Conservation (phyloP, 2,888 invertebrate species). For the Axea sp. region DNA sequence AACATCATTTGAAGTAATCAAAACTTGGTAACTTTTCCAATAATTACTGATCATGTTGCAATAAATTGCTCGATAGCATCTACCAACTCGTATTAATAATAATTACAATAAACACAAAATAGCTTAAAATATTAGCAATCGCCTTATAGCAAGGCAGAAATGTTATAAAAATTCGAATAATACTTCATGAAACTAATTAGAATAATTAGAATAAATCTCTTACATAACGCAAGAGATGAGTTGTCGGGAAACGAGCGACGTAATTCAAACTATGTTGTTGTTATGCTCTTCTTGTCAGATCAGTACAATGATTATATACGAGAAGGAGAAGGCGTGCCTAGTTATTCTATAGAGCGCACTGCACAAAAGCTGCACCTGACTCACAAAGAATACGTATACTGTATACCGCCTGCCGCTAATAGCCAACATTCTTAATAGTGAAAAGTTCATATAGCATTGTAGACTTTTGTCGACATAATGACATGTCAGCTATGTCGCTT, state of each 20-base stretch:
- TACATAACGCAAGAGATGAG: slow-evolving; percentile 30
- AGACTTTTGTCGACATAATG: slow-evolving; percentile 17
- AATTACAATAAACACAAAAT: too few relatives aligned
- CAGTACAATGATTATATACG: slow-evolving; percentile 42
- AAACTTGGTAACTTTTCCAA: too few relatives aligned
- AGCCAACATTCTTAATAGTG: slow-evolving; percentile 40
- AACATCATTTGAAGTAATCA: too few relatives aligned
- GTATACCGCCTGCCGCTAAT: slow-evolving; percentile 35
- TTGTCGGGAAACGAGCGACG: slow-evolving; percentile 26
- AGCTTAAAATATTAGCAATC: too few relatives aligned
- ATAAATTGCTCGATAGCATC: too few relatives aligned
- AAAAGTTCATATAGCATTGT: slow-evolving; percentile 16
- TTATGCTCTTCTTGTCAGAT: slow-evolving; percentile 56
- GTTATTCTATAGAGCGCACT: slow-evolving; percentile 29
- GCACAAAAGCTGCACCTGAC: slow-evolving; percentile 59
- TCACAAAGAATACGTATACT: slow-evolving; percentile 27
- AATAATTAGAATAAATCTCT: slow-evolving; percentile 51
- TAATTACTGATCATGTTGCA: too few relatives aligned
- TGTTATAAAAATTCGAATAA: slow-evolving; percentile 27
- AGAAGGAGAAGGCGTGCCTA: slow-evolving; percentile 54
- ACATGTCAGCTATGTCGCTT: slow-evolving; percentile 10
- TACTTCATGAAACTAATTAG: slow-evolving; percentile 31
- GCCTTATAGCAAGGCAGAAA: too few relatives aligned
- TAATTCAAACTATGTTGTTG: slow-evolving; percentile 46
- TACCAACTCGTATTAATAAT: too few relatives aligned